Evolutionary conservation across 2,113 vertebrate genomes (phyloP).

Genomic region (Promerops cafer): DNA sequence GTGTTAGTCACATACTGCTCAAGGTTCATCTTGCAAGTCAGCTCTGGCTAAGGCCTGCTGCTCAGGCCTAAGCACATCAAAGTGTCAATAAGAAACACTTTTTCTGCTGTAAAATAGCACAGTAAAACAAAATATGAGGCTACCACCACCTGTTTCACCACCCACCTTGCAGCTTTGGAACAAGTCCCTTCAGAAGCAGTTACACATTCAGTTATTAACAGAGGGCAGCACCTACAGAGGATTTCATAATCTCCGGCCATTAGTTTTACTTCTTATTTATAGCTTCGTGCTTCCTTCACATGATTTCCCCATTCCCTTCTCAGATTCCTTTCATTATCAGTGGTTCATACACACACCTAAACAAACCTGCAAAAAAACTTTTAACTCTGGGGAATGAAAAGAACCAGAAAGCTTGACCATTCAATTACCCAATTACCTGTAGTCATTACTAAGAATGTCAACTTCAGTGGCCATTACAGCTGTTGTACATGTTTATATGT

Average conservation of each 20-base stretch:
- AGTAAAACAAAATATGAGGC: not conserved
- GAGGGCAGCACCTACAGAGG: not conserved
- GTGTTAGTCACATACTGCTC: not conserved
- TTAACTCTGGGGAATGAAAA: not conserved
- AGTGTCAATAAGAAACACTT: not conserved
- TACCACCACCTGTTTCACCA: not conserved
- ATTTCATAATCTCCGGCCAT: not conserved
- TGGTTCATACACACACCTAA: not conserved
- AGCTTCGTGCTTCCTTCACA: not conserved
- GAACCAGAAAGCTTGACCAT: not conserved
- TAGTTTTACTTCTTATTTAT: not conserved
- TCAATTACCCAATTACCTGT: not conserved
- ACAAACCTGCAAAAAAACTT: not conserved
- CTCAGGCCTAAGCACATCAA: not conserved
- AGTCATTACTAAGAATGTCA: not conserved
- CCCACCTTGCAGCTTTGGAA: not conserved
- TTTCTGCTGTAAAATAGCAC: not conserved
- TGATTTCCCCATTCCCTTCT: not conserved
- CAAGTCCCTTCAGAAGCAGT: not conserved
- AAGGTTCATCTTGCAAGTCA: not conserved
- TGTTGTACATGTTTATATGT: not conserved
- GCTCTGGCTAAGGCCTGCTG: not conserved
- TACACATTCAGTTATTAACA: not conserved
- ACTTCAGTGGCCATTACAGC: not conserved
- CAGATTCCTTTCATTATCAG: not conserved